Base-by-base conservation (phyloP, 2,113 vertebrate species). In the Phalacrocorax carbo region DNA sequence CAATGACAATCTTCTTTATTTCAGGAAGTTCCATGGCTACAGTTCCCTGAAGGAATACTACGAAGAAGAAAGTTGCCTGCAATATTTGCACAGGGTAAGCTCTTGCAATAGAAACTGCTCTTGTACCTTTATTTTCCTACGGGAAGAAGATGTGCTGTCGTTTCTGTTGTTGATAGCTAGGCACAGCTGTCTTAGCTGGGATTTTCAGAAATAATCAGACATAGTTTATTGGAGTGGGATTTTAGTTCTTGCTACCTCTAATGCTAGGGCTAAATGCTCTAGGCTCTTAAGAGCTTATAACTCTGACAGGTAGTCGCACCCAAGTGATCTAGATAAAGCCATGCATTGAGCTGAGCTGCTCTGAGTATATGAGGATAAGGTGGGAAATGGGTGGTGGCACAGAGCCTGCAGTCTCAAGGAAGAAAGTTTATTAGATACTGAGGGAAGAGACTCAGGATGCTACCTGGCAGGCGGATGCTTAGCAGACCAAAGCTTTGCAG, bases 11-110 rank as follows among this genome's bases (percentile, higher is more conserved):
- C 54, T 90, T 81, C 65, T 93, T 58, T 93, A 3, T 86, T 97
- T 95, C 95, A 99, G 99, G 96, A 99, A 99, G 95, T 99, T 99
- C 96, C 99, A 99, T 32, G 99, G 99, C 76, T 99, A 99, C 94
- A 97, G 83, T 91, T 99, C 99, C 58, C 98, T 99, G 95, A 99
- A 99, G 97, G 99, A 99, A 88, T 99, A 99, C 94, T 99, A 99
- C 13, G 99, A 99, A 96, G 98, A 99, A 92, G 99, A 99, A 94
- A 99, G 99, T 86, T 99, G 99, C 96, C 98, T 99, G 82, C 98
- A 99, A 93, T 99, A 98, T 93, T 98, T 99, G 97, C 99, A 99
- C 96, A 99, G 98, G 97, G 99, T 99, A 97, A 99, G 99, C 97
- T 76, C 22, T 65, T 87, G 22, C 15, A 52, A 3, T 54, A 54